Evolutionary conservation across 2,797 vertebrate genomes (phyloP).

Genomic region (Pelochelys cantorii): DNA sequence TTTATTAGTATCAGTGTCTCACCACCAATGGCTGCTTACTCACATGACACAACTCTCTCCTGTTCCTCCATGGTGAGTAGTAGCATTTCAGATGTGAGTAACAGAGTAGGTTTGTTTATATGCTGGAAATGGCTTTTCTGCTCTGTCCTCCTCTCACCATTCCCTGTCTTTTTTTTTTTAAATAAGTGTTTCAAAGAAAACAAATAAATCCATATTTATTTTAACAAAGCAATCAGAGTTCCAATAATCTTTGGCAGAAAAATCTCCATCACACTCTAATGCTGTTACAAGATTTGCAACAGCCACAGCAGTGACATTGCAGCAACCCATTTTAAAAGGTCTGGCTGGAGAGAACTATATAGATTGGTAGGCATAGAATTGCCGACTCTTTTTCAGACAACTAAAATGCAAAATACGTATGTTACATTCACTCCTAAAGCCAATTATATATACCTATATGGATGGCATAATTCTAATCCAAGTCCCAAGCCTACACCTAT

Average conservation of each 20-base stretch:
- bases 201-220: background rate
- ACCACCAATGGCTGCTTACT: slow-evolving; percentile 39
- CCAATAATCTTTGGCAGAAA: background rate
- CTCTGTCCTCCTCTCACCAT: background rate
- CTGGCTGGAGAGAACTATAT: background rate
- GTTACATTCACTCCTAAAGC: background rate
- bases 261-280: background rate
- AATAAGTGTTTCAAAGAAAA: background rate
- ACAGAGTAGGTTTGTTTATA: slow-evolving; percentile 13
- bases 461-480: background rate
- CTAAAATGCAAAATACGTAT: background rate
- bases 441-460: background rate
- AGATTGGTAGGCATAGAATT: background rate
- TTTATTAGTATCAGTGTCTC: slow-evolving; percentile 53
- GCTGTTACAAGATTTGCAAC: slow-evolving; percentile 1
- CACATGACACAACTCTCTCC: slow-evolving; percentile 17
- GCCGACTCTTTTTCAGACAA: background rate
- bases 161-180: background rate
- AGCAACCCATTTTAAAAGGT: background rate
- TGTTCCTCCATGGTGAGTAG: background rate
- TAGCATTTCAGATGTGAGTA: slow-evolving; percentile 3
- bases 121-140: background rate
- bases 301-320: background rate
- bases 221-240: background rate
- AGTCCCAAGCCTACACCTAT: background rate